phyloP scores from a whole-genome alignment of 2,113 vertebrate species.

The Agelaius phoeniceus region DNA sequence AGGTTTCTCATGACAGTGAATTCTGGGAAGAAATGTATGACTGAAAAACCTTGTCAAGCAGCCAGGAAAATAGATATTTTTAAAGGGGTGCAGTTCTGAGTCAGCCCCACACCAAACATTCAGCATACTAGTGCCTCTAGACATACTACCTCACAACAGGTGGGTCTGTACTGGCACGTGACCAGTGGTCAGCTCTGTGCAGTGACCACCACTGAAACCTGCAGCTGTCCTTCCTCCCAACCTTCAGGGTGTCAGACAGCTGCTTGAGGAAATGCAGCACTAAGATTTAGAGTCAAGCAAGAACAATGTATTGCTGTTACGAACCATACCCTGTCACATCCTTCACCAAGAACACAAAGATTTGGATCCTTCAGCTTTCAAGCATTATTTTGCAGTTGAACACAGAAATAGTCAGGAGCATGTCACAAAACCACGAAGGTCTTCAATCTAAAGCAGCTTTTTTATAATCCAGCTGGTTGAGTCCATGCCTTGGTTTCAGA shows the following conservation, averaged over 20 bases:
- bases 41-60: neutral
- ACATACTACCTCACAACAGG: rapidly evolving
- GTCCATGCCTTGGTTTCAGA: neutral
- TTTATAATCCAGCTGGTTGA: neutral
- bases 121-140: neutral
- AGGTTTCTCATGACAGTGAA: neutral
- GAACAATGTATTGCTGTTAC: neutral
- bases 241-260: neutral
- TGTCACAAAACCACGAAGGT: neutral
- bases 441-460: neutral
- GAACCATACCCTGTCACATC: neutral
- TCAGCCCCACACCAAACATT: neutral
- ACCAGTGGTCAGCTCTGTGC: rapidly evolving
- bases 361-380: neutral
- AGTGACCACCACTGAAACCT: neutral
- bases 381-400: neutral
- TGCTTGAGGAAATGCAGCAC: neutral
- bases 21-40: neutral
- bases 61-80: neutral
- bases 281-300: neutral
- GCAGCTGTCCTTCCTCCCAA: neutral
- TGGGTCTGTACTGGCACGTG: neutral
- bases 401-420: neutral
- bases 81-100: neutral
- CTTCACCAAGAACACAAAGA: neutral